Evolutionary conservation across 1,140 invertebrate genomes (phyloP).

Genomic region (Cyclargus thomasi): DNA sequence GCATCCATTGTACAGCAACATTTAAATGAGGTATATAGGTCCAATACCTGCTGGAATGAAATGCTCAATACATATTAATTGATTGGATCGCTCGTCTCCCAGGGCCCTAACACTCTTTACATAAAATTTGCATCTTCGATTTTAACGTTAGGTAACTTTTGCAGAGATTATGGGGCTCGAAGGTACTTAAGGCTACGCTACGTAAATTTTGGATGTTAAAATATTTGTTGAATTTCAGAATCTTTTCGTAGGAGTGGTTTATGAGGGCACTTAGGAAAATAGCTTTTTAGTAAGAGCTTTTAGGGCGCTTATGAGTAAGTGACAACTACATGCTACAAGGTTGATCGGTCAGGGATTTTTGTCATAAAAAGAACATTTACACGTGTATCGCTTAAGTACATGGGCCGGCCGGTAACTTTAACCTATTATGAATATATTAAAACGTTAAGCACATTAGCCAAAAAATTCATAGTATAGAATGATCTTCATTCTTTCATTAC

Average conservation of each 20-base stretch:
- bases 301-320: not conserved
- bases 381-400: too few species aligned
- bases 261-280: not conserved
- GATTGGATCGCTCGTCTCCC: slow-evolving; percentile 42
- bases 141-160: slow-evolving; percentile 41
- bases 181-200: slow-evolving; percentile 21
- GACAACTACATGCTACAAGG: not conserved
- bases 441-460: too few species aligned
- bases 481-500: too few species aligned
- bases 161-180: slow-evolving; percentile 44
- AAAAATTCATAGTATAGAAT: too few species aligned
- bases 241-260: slow-evolving; percentile 7
- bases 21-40: not conserved
- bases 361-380: not conserved
- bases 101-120: slow-evolving; percentile 53
- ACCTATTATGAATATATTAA: too few species aligned
- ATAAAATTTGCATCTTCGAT: slow-evolving; percentile 67
- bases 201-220: slow-evolving; percentile 24
- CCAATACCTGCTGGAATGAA: slow-evolving; percentile 38
- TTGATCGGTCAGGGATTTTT: not conserved
- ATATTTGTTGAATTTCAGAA: slow-evolving; percentile 23
- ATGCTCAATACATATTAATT: slow-evolving; percentile 54
- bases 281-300: not conserved
- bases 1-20: slow-evolving; percentile 4
- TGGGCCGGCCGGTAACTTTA: too few species aligned